Percentiles rank a stretch among this genome's conserved stretches.
Conservation (phyloP, 1,140 invertebrate genomes). For the Drosophila watanabei region DNA sequence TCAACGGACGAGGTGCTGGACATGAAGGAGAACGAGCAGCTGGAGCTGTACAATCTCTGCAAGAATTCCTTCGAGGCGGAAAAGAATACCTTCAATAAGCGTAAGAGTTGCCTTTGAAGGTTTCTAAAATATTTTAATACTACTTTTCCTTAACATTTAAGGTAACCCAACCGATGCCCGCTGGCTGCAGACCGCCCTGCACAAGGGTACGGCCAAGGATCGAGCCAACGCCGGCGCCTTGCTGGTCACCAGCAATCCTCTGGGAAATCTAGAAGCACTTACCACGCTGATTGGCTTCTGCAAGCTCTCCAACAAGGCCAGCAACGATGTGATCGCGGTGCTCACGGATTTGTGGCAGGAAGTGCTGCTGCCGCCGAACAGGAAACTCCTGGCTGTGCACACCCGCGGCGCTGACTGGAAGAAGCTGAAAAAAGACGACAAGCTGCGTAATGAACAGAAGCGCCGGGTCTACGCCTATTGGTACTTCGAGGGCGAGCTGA, state of each 20-base stretch:
- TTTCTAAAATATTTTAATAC: neutral
- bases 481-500: constrained; percentile 92
- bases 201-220: constrained; percentile 91
- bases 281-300: constrained; percentile 89
- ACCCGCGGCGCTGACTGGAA: constrained; percentile 87
- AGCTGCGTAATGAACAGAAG: constrained; percentile 74
- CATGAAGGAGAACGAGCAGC: constrained; percentile 81
- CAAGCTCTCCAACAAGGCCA: constrained; percentile 90
- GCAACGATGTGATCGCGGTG: constrained; percentile 88
- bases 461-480: constrained; percentile 86
- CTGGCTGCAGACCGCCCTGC: constrained; percentile 91
- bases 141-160: constrained; percentile 3
- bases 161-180: constrained; percentile 81
- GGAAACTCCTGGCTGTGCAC: constrained; percentile 89
- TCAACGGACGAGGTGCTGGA: constrained; percentile 76
- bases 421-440: constrained; percentile 52
- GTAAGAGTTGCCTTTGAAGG: constrained; percentile 36
- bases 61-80: constrained; percentile 74
- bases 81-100: constrained; percentile 60
- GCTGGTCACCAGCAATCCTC: constrained; percentile 91
- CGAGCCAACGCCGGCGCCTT: constrained; percentile 92
- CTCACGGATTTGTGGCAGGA: constrained; percentile 90
- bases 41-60: constrained; percentile 77
- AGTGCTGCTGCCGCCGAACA: constrained; percentile 89
- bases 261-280: constrained; percentile 90